Evolutionary conservation across 2,113 vertebrate genomes (phyloP), one percentile per base, ranked within the genome.

Genomic region (Eonycteris spelaea): DNA sequence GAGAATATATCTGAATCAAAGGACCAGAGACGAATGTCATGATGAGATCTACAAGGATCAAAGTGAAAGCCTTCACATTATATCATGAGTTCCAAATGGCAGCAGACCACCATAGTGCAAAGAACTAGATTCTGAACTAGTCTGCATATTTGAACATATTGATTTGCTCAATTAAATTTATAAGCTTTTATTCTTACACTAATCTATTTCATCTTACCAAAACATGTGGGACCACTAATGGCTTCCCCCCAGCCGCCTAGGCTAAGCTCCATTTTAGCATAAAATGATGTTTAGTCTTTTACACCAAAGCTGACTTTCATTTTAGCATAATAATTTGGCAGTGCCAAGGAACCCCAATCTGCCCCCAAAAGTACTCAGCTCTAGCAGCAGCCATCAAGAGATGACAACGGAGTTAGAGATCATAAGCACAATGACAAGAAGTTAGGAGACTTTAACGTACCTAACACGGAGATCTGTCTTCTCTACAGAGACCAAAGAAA

Each of bases 171-270:
- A 59, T 78, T 63, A 89, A 82, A 45, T 12, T 63, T 26, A 78
- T 61, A 57, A 79, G 13, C 38, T 38, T 82, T 96, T 75, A 93
- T 77, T 90, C 28, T 80, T 90, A 80, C 22, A n/a, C 18, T 51
- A 14, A 93, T 80, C 77, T 86, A 90, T 51, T 95, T 95, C 71
- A 92, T 78, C 74, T 91, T 59, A 95, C 16, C 35, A 79, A 96
- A 96, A 91, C 45, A 71, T 12, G 11, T 28, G 38, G 45, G 35
- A n/a, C 22, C 53, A 70, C 45, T 74, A 51, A 75, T 24, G 51
- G 74, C 71, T 91, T 91, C 68, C 63, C 63, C 7, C 21, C 28
- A 61, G 35, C 33, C 95, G 45, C 35, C 83, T 78, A 74, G 18
- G 3, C 15, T 92, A 28, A 91, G 85, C n/a, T 59, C 55, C 35